These are phyloP conservation scores for Eremophila alpestris DNA, from an alignment of 2,797 vertebrate species.

Conservation along the genomic window DNA sequence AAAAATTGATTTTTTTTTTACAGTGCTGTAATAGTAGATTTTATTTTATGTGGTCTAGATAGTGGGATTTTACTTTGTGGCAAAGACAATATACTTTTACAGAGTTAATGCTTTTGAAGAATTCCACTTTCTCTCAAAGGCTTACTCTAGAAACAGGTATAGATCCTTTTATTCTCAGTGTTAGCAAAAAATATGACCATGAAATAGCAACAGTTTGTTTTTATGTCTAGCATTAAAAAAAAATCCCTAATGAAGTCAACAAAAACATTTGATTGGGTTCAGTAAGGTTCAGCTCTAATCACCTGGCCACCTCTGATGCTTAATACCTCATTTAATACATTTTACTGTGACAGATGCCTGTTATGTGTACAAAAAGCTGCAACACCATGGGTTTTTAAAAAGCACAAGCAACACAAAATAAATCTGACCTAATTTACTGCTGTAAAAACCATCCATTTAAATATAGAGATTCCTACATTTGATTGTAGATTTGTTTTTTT, in stretches of 20 bases:
- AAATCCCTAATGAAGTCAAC: background rate
- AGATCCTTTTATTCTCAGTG: background rate
- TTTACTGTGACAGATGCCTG: background rate
- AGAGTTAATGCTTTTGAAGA: background rate
- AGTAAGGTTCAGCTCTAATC: background rate
- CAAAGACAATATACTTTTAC: background rate
- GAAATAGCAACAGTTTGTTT: background rate
- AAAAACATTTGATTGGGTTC: background rate
- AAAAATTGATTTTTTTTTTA: background rate
- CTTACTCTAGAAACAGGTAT: background rate
- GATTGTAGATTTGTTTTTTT: background rate
- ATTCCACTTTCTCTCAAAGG: background rate
- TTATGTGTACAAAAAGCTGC: background rate
- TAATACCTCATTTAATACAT: background rate
- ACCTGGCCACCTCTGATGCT: background rate
- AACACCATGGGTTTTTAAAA: background rate
- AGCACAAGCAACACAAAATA: background rate
- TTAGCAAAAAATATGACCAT: background rate
- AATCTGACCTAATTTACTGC: background rate
- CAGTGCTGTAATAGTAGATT: background rate
- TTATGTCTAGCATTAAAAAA: background rate
- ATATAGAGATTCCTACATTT: background rate
- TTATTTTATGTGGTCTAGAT: background rate
- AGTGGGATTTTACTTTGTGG: background rate
- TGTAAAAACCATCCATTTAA: background rate